Base-by-base conservation (phyloP, 2,797 vertebrate species). In the Platyrinchus mystaceus region DNA sequence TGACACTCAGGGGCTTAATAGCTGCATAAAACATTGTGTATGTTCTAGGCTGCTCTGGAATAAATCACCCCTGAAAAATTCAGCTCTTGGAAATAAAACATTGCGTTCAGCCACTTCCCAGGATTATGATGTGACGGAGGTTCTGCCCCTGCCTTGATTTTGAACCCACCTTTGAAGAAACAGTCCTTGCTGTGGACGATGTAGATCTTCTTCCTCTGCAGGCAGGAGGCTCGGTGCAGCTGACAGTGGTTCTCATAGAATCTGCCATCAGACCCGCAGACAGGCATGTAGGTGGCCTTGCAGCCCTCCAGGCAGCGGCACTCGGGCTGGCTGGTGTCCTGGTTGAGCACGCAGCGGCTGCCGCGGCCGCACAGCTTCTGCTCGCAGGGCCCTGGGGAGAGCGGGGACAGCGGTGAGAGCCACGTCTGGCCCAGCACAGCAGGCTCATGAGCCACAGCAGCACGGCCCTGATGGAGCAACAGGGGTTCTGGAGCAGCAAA, bases 181-280 rank as follows among this genome's bases (percentile, higher is more conserved):
- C 99, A 99, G 96, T 99, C 99, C 97, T 99, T 99, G 98, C 98
- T 99, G 97, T 98, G 99, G 47, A 98, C 95, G 47, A 98, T 97
- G 69, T 98, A 98, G 95, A 99, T 98, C 78, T 98, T 98, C 93
- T 98, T 98, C 89, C 97, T 97, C 97, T 98, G 98, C 96, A 99
- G 97, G 81, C 99, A 99, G 5, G 99, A 98, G 3, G 98, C 97
- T 50, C 98, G 98, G 94, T 99, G 99, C 66, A 99, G 98, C 93
- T 99, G 98, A 5, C 99, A 99, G 97, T 99, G 99, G 95, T 99
- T 99, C 89, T 99, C 98, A 7, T 99, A 99, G 94, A 99, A 98
- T 58, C 97, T 97, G 83, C 99, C 99, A 6, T 99, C 99, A 1
- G 99, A 99, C 67, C 99, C 99, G 2, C 99, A 99, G 92, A 99